Conservation (phyloP, 1,140 invertebrate genomes). For the Drosophila punjabiensis region DNA sequence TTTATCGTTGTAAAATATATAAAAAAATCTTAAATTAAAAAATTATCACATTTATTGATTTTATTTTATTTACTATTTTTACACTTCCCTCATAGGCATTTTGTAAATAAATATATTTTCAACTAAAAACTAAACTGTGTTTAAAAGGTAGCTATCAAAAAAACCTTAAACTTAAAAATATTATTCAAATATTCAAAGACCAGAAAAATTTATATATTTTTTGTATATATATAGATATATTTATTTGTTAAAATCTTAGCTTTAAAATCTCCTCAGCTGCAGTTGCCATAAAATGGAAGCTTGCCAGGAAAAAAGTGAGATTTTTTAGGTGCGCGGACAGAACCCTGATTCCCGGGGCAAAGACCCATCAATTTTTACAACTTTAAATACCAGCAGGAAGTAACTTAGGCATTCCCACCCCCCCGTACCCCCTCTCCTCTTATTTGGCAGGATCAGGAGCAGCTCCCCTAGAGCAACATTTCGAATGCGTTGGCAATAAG, state of each 20-base stretch:
- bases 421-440: not conserved
- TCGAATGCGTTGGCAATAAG: slow-evolving; percentile 75
- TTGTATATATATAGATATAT: not conserved
- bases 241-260: not conserved
- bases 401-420: slow-evolving; percentile 55
- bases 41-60: no score
- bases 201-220: not conserved
- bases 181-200: not conserved
- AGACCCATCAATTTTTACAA: slow-evolving; percentile 78
- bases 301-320: not conserved
- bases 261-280: not conserved
- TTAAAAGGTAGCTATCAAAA: no score
- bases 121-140: no score
- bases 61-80: no score
- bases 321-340: slow-evolving; percentile 23
- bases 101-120: no score
- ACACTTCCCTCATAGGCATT: no score
- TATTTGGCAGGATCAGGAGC: slow-evolving; percentile 8
- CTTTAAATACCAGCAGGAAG: slow-evolving; percentile 81
- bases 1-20: no score
- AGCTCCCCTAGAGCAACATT: slow-evolving; percentile 54
- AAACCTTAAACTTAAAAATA: no score
- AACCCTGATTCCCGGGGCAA: slow-evolving; percentile 1
- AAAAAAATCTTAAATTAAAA: no score
- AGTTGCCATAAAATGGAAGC: slow-evolving; percentile 4